Conservation (phyloP, 1,140 invertebrate species). For the Himalopsyche phryganea region DNA sequence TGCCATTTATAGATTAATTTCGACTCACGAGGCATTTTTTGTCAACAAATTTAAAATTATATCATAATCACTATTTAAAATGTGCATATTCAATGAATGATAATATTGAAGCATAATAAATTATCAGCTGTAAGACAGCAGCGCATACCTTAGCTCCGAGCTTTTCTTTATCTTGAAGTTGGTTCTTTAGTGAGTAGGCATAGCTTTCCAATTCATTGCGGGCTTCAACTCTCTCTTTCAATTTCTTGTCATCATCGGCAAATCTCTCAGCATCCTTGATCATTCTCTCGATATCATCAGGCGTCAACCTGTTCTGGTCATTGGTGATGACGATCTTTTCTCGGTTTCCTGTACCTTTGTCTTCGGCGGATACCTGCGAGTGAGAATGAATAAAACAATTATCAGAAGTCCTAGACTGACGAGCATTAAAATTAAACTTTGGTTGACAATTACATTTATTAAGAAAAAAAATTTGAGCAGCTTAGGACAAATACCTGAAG, state of each 20-base stretch:
- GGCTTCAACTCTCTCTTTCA: conserved; percentile 95
- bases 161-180: conserved; percentile 96
- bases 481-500: conserved; percentile 68
- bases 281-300: conserved; percentile 98
- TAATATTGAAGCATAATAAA: too few relatives aligned
- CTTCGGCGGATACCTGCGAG: conserved; percentile 85
- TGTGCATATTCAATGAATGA: too few relatives aligned
- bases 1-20: too few relatives aligned
- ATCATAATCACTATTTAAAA: too few relatives aligned
- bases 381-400: too few relatives aligned
- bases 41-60: too few relatives aligned
- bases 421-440: too few relatives aligned
- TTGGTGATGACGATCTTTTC: conserved; percentile 99
- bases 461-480: too few relatives aligned
- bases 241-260: conserved; percentile 96
- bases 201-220: conserved; percentile 96
- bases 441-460: too few relatives aligned
- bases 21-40: too few relatives aligned
- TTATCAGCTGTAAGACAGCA: too few relatives aligned
- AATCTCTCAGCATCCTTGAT: conserved; percentile 98
- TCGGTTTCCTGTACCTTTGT: conserved; percentile 97
- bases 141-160: conserved; percentile 84
- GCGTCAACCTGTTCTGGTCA: conserved; percentile 93
- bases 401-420: too few relatives aligned
- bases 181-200: conserved; percentile 97